phyloP scores from a whole-genome alignment of 92 coral and sea anemone genomes.

The Palythoa caribaeorum region DNA sequence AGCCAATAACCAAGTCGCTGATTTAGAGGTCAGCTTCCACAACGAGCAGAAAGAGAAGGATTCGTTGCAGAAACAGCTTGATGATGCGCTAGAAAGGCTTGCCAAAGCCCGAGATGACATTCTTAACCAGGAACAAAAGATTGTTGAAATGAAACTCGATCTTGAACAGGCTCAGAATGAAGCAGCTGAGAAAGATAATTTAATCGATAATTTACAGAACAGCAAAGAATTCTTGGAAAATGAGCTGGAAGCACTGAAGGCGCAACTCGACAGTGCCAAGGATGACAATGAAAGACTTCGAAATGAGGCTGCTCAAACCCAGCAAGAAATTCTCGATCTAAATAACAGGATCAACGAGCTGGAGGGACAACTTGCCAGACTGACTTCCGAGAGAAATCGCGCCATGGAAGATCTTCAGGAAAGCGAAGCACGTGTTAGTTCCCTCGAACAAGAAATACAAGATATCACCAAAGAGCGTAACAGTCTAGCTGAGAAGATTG shows the following conservation, averaged over 20 bases:
- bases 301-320: slow-evolving; percentile 68
- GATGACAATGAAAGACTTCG: slow-evolving; percentile 77
- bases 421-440: slow-evolving; percentile 71
- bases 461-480: slow-evolving; percentile 82
- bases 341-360: slow-evolving; percentile 82
- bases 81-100: slow-evolving; percentile 78
- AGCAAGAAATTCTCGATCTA: slow-evolving; percentile 82
- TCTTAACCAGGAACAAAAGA: slow-evolving; percentile 78
- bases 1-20: slow-evolving; percentile 80
- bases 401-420: slow-evolving; percentile 87
- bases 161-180: slow-evolving; percentile 81
- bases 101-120: slow-evolving; percentile 79
- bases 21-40: slow-evolving; percentile 74
- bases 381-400: slow-evolving; percentile 87
- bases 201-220: slow-evolving; percentile 71
- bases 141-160: slow-evolving; percentile 81
- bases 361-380: slow-evolving; percentile 82
- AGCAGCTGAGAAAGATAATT: slow-evolving; percentile 81
- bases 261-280: slow-evolving; percentile 68
- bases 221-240: slow-evolving; percentile 83
- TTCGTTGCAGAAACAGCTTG: slow-evolving; percentile 78
- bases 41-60: slow-evolving; percentile 80
- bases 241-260: slow-evolving; percentile 78
- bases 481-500: slow-evolving; percentile 84
- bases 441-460: slow-evolving; percentile 86